Percentiles rank a stretch among this genome's conserved stretches.
phyloP scores from a whole-genome alignment of 2,797 vertebrate genomes.

The Borostomias antarcticus region DNA sequence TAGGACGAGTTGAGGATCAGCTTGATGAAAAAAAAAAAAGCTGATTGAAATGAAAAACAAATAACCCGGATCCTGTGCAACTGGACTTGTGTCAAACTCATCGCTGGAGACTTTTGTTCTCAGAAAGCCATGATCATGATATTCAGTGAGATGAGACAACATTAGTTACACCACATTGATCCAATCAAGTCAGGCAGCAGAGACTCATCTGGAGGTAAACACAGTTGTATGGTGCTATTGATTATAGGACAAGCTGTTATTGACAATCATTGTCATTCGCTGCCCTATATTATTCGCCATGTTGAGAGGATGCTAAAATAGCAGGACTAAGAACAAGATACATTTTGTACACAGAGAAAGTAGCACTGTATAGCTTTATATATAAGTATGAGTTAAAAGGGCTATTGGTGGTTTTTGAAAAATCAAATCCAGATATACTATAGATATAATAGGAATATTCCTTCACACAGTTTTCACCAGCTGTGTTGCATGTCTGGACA shows the following conservation, averaged over 20 bases:
- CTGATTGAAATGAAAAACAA: slow-evolving; percentile 53
- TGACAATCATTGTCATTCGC: slow-evolving; percentile 19
- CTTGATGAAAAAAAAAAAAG: slow-evolving; percentile 32
- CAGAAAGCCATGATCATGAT: slow-evolving; percentile 49
- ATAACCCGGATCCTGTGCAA: slow-evolving; percentile 31
- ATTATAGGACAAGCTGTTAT: slow-evolving; percentile 19
- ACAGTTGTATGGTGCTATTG: slow-evolving; percentile 21
- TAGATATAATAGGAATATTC: slow-evolving; percentile 33
- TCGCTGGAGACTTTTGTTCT: slow-evolving; percentile 57
- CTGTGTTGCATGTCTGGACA: slow-evolving; percentile 40
- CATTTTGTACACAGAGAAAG: not conserved
- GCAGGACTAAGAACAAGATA: not conserved
- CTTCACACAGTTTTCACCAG: slow-evolving; percentile 26
- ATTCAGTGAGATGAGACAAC: slow-evolving; percentile 46
- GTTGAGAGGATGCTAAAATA: not conserved
- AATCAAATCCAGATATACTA: not conserved
- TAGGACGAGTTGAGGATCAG: slow-evolving; percentile 3
- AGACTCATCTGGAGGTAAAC: slow-evolving; percentile 39
- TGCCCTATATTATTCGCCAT: slow-evolving; percentile 11
- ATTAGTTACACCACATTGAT: slow-evolving; percentile 53
- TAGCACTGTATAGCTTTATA: not conserved
- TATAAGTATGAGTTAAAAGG: not conserved
- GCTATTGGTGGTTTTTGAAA: not conserved
- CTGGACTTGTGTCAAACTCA: slow-evolving; percentile 50
- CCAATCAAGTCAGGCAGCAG: slow-evolving; percentile 30